Percentiles rank a stretch among this genome's conserved stretches.
Conservation (phyloP, 2,113 vertebrate species). For the Saccopteryx leptura region DNA sequence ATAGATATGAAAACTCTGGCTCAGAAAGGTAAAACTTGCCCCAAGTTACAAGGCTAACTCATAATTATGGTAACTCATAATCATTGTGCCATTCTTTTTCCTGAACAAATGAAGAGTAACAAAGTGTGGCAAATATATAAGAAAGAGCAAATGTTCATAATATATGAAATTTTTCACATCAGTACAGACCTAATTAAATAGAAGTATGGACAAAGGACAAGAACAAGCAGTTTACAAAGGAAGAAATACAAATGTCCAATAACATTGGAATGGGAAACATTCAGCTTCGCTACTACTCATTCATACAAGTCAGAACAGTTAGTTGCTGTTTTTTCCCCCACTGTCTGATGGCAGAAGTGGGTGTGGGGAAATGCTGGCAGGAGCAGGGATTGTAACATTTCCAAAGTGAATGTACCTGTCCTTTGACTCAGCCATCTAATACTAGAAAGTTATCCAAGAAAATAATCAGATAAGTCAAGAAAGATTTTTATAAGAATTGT, state of each 20-base stretch:
- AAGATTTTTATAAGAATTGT: neutral
- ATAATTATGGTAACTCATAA: neutral
- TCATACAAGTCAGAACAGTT: neutral
- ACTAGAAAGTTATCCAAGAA: neutral
- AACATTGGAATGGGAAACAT: neutral
- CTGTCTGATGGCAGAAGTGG: neutral
- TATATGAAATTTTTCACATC: neutral
- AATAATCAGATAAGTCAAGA: neutral
- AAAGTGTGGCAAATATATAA: neutral
- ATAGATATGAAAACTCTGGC: neutral
- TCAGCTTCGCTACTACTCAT: neutral
- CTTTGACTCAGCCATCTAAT: neutral
- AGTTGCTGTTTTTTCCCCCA: neutral
- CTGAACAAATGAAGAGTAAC: constrained; percentile 5
- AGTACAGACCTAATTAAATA: neutral
- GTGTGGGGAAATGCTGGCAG: neutral
- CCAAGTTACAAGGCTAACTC: neutral
- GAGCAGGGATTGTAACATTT: neutral
- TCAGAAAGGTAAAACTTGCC: neutral
- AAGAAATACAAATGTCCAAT: constrained; percentile 8
- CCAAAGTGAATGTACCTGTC: neutral
- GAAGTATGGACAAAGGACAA: neutral
- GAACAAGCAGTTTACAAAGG: neutral
- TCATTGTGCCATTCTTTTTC: neutral
- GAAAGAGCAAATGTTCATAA: neutral